Evolutionary conservation across 1,140 invertebrate species (phyloP).

Genomic region (Pogonomyrmex barbatus): DNA sequence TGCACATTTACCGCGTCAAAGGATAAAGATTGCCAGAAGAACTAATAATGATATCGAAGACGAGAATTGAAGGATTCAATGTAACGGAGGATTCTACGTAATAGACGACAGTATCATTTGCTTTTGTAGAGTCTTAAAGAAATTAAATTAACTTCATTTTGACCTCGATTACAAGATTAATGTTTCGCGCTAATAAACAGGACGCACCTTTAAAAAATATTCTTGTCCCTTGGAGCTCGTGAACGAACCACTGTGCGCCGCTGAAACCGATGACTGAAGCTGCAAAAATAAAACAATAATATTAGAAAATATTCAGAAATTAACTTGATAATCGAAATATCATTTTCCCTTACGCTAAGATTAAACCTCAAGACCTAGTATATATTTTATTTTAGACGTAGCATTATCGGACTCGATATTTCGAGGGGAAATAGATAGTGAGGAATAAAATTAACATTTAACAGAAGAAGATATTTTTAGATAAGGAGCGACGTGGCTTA

Average conservation of each 20-base stretch:
- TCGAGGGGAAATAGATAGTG: too few relatives aligned
- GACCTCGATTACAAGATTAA: neutral
- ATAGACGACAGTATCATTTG: neutral
- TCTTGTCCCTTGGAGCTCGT: slow-evolving; percentile 40
- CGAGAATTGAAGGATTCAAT: neutral
- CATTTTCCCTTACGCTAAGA: neutral
- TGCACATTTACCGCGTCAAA: slow-evolving; percentile 11
- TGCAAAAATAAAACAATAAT: slow-evolving; percentile 50
- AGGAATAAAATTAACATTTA: neutral
- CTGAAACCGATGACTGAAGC: slow-evolving; percentile 53
- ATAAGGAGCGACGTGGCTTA: neutral
- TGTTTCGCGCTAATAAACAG: neutral
- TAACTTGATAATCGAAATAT: neutral
- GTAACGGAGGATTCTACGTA: neutral
- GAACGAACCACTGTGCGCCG: slow-evolving; percentile 58
- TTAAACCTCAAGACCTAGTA: neutral
- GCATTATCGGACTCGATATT: neutral
- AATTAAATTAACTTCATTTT: neutral
- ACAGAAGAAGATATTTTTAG: neutral
- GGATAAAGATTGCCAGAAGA: neutral
- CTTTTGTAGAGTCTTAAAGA: neutral
- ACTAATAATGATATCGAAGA: slow-evolving; percentile 9
- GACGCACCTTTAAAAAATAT: slow-evolving; percentile 44
- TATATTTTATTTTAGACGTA: neutral
- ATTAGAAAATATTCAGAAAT: slow-evolving; percentile 3